Evolutionary conservation across 2,888 invertebrate species (phyloP).

Genomic region (Andrena fulva): DNA sequence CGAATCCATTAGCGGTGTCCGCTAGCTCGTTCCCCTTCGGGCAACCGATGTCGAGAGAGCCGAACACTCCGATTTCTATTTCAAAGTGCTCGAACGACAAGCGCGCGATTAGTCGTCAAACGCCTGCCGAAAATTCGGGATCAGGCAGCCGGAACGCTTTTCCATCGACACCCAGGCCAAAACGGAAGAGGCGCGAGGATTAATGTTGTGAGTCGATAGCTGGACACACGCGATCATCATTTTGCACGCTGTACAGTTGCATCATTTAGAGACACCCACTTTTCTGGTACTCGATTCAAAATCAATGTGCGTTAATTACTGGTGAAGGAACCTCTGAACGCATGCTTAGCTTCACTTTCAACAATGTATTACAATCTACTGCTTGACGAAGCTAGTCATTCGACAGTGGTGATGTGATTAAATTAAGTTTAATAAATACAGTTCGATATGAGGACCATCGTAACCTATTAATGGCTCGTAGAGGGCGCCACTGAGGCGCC

Average conservation of each 20-base stretch:
- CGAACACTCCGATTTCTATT: conserved; percentile 65
- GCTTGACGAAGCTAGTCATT: too few species aligned
- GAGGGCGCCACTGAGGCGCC: not conserved
- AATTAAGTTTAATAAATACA: not conserved
- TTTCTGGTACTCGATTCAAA: too few species aligned
- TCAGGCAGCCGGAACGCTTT: conserved; percentile 42
- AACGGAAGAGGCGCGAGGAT: not conserved
- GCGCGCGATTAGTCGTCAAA: conserved; percentile 66
- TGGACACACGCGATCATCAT: not conserved
- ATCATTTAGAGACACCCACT: not conserved
- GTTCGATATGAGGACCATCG: not conserved
- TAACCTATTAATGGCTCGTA: not conserved
- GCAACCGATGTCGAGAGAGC: conserved; percentile 53
- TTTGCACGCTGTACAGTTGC: not conserved
- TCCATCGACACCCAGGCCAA: conserved; percentile 20
- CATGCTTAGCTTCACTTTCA: too few species aligned
- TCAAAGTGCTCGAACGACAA: conserved; percentile 59
- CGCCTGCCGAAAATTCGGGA: conserved; percentile 48
- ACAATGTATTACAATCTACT: too few species aligned
- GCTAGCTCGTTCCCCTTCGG: conserved; percentile 69
- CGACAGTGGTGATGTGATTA: too few species aligned
- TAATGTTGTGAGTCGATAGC: not conserved
- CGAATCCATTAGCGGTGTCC: conserved; percentile 77
- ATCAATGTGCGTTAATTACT: too few species aligned
- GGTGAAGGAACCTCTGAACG: too few species aligned